phyloP scores from a whole-genome alignment of 2,113 vertebrate species.

The Crotalus tigris region DNA sequence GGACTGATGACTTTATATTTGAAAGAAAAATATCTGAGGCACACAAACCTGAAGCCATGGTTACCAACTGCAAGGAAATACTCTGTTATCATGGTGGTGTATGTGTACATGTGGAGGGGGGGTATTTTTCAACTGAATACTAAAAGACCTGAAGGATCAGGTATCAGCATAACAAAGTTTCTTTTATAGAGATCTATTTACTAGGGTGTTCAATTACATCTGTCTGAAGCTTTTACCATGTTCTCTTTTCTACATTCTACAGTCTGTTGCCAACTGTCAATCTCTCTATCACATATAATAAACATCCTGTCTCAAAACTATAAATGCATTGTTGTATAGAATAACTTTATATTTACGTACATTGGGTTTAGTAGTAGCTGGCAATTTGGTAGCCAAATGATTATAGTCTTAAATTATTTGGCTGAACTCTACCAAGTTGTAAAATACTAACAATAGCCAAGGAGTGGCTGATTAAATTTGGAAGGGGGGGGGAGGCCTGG shows the following conservation, averaged over 20 bases:
- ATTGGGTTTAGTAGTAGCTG: not conserved
- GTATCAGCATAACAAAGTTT: constrained; percentile 3
- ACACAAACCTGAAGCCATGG: not conserved
- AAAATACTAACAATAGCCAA: not conserved
- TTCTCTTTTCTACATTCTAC: constrained; percentile 4
- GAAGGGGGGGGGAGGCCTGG: fast-evolving
- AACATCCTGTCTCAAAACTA: not conserved
- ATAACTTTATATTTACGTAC: not conserved
- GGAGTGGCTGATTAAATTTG: not conserved
- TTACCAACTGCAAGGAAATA: not conserved
- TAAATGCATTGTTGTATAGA: not conserved
- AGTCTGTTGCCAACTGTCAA: not conserved
- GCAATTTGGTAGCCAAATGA: not conserved
- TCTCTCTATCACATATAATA: not conserved
- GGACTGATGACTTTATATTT: not conserved
- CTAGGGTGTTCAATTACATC: constrained; percentile 11
- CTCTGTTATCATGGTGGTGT: not conserved
- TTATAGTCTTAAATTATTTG: not conserved
- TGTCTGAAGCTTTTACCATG: not conserved
- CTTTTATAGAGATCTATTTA: constrained; percentile 16
- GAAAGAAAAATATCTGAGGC: not conserved
- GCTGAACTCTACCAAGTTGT: not conserved
- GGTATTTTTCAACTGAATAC: not conserved
- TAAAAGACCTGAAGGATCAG: not conserved
- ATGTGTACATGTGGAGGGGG: too few relatives aligned